phyloP scores from a whole-genome alignment of 1,140 invertebrate genomes.

The Delia radicum region DNA sequence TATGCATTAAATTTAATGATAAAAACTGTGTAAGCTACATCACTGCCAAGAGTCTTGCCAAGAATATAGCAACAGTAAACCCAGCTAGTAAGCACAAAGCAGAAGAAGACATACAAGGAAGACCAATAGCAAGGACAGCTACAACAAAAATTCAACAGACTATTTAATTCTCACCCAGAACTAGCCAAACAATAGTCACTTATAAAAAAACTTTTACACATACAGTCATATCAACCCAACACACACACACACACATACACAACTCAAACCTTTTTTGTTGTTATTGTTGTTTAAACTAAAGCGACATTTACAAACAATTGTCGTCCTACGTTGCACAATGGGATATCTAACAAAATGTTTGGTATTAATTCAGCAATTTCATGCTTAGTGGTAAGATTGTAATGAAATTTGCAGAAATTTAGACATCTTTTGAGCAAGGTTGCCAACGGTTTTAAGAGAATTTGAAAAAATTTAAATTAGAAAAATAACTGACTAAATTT shows the following conservation, averaged over 20 bases:
- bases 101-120: too few species aligned
- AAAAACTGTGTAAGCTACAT: slow-evolving; percentile 29
- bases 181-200: background rate
- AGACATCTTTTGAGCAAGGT: too few species aligned
- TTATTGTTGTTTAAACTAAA: background rate
- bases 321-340: too few species aligned
- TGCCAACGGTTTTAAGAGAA: too few species aligned
- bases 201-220: background rate
- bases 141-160: background rate
- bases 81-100: background rate
- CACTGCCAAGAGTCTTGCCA: background rate
- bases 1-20: slow-evolving; percentile 57
- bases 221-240: background rate
- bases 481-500: too few species aligned
- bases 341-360: too few species aligned
- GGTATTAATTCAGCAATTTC: too few species aligned
- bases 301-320: background rate
- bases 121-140: background rate
- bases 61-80: background rate
- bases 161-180: background rate
- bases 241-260: background rate
- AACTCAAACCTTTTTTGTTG: background rate
- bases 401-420: too few species aligned
- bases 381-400: too few species aligned
- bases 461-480: too few species aligned